phyloP scores from a whole-genome alignment of 2,797 vertebrate species.

The Coregonus sp. region DNA sequence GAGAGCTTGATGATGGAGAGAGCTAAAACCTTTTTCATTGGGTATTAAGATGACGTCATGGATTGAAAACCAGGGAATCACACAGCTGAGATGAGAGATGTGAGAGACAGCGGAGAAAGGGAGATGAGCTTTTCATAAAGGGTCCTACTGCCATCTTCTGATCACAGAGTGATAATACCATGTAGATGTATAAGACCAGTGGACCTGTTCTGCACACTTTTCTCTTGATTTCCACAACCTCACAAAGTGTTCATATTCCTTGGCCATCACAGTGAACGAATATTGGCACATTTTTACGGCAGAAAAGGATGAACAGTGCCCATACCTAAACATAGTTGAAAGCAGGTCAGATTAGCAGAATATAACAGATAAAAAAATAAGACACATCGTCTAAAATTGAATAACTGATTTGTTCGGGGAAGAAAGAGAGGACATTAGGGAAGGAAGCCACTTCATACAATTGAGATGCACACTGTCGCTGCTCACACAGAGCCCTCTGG shows the following conservation, averaged over 20 bases:
- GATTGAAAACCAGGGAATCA: background rate
- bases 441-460: background rate
- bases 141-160: slow-evolving; percentile 53
- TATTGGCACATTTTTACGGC: no score
- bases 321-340: no score
- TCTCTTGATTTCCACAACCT: no score
- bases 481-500: background rate
- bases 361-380: background rate
- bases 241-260: no score
- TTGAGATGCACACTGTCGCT: background rate
- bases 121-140: background rate
- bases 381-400: no score
- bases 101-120: background rate
- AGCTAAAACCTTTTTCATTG: background rate
- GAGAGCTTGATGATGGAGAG: background rate
- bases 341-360: no score
- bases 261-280: no score
- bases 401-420: no score
- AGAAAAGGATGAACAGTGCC: no score
- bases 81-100: background rate
- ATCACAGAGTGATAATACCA: background rate
- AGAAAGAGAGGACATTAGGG: background rate
- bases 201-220: no score
- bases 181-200: background rate
- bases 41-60: slow-evolving; percentile 53